A percentile compares a stretch with the other conserved stretches of the same genome.
Conservation (phyloP, 2,888 invertebrate genomes). For the Drosophila fungiperda region DNA sequence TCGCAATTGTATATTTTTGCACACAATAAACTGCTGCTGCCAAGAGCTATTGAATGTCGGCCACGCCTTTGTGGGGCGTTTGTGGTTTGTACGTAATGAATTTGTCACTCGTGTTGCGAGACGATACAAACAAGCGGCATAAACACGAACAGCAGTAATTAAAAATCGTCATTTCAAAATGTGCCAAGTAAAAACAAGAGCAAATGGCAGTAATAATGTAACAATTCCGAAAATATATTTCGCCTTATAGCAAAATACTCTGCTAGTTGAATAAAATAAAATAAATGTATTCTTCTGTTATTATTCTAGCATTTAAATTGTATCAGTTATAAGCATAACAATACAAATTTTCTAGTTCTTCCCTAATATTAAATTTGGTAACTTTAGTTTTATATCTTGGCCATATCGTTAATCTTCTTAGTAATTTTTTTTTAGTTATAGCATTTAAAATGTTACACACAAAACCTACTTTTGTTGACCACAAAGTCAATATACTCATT, state of each 20-base stretch:
- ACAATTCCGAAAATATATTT: not conserved
- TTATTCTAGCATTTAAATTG: too few species aligned
- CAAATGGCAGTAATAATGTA: not conserved
- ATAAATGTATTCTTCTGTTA: not conserved
- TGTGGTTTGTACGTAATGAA: conserved; percentile 61
- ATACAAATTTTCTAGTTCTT: not conserved
- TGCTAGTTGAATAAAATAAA: not conserved
- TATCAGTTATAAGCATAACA: not conserved
- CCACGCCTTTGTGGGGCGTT: conserved; percentile 34
- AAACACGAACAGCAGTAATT: conserved; percentile 65
- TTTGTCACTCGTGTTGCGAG: conserved; percentile 58
- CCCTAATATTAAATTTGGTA: not conserved
- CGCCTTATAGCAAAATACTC: not conserved
- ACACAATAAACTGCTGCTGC: conserved; percentile 17
- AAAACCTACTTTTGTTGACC: not conserved
- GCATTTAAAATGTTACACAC: not conserved
- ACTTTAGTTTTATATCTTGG: not conserved
- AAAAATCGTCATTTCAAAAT: conserved; percentile 56
- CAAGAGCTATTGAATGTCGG: conserved; percentile 33
- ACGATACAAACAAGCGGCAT: conserved; percentile 18
- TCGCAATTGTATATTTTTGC: conserved; percentile 26
- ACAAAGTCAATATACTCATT: not conserved
- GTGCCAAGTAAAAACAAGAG: conserved; percentile 28
- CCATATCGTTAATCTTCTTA: not conserved
- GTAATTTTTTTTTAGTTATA: not conserved